Evolutionary conservation across 1,140 invertebrate species (phyloP).

Genomic region (Chelonus insularis): DNA sequence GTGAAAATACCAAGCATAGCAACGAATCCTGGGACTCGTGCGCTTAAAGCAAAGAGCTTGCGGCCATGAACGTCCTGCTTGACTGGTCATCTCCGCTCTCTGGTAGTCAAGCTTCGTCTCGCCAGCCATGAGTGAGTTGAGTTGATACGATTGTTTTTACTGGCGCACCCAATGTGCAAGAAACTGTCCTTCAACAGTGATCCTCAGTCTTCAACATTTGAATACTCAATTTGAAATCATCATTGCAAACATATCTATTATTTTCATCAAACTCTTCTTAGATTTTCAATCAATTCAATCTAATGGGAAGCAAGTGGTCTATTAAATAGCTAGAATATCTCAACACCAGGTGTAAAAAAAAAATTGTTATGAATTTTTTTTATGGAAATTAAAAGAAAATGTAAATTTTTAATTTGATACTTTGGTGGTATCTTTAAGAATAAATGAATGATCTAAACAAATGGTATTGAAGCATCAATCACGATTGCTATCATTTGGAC

Average conservation of each 20-base stretch:
- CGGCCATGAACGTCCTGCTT: constrained; percentile 32
- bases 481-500: constrained; percentile 5
- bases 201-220: constrained; percentile 39
- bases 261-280: no score
- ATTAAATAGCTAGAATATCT: no score
- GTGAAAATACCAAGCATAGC: constrained; percentile 58
- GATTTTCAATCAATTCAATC: no score
- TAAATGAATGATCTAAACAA: no score
- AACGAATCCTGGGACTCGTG: constrained; percentile 40
- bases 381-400: no score
- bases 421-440: no score
- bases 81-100: constrained; percentile 32
- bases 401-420: no score
- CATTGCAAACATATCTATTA: no score
- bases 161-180: constrained; percentile 52
- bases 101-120: constrained; percentile 32
- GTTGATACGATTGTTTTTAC: constrained; percentile 59
- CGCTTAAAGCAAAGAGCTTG: constrained; percentile 30
- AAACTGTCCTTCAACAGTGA: constrained; percentile 58
- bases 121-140: constrained; percentile 48
- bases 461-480: constrained; percentile 6
- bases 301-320: no score
- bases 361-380: no score
- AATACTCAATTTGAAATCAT: no score
- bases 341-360: no score